Evolutionary conservation across 2,113 vertebrate species (phyloP).

Genomic region (Osmerus eperlanus): DNA sequence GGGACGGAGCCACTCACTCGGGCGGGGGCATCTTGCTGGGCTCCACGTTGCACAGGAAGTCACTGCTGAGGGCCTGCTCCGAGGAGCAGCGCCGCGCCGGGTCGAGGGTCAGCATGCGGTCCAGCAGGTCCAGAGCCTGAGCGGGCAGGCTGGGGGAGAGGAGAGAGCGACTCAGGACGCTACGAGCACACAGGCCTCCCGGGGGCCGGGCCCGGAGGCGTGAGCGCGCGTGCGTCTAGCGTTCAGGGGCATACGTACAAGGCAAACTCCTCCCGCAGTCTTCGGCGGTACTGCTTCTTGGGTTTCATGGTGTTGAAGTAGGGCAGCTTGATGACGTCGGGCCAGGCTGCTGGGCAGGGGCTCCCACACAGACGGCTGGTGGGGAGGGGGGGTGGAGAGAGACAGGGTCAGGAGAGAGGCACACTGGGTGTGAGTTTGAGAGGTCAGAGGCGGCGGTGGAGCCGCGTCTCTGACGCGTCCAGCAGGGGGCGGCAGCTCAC

Average conservation of each 20-base stretch:
- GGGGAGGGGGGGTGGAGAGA: neutral
- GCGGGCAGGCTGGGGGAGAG: conserved; percentile 77
- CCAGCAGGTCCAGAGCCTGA: conserved; percentile 88
- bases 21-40: conserved; percentile 95
- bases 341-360: conserved; percentile 95
- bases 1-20: conserved; percentile 78
- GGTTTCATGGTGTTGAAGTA: conserved; percentile 99
- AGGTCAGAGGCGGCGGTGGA: neutral
- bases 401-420: neutral
- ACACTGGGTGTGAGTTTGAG: neutral
- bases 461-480: no score
- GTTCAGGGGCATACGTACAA: conserved; percentile 70
- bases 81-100: conserved; percentile 92
- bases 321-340: conserved; percentile 95
- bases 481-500: conserved; percentile 55
- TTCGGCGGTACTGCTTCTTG: conserved; percentile 95
- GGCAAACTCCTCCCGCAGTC: conserved; percentile 93
- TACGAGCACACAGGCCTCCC: no score
- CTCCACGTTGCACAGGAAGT: conserved; percentile 91
- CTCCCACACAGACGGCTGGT: conserved; percentile 92
- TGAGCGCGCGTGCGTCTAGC: no score
- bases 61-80: conserved; percentile 87
- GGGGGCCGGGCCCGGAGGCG: no score
- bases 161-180: conserved; percentile 21
- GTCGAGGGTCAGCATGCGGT: conserved; percentile 97